Conservation (phyloP, 2,113 vertebrate species). For the Bubo bubo region DNA sequence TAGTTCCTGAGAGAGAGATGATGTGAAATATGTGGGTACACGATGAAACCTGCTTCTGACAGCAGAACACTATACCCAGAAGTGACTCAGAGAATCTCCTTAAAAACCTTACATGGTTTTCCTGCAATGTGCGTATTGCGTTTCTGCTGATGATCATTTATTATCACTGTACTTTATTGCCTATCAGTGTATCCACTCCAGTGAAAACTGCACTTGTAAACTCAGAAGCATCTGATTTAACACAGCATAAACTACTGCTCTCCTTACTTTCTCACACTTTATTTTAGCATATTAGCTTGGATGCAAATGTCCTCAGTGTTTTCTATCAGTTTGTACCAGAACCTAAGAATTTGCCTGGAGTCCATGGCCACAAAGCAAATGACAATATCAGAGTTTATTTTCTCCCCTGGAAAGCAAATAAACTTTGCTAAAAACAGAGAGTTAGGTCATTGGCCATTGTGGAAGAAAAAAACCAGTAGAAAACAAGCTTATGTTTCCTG, state of each 20-base stretch:
- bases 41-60: not conserved
- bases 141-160: not conserved
- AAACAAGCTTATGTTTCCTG: slow-evolving; percentile 4
- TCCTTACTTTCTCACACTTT: not conserved
- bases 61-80: not conserved
- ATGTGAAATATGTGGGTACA: not conserved
- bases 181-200: not conserved
- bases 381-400: slow-evolving; percentile 48
- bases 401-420: slow-evolving; percentile 45
- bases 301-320: not conserved
- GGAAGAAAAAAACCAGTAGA: not conserved
- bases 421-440: slow-evolving; percentile 19
- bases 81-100: not conserved
- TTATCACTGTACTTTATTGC: not conserved
- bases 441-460: slow-evolving; percentile 32
- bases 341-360: not conserved
- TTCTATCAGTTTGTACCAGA: not conserved
- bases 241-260: not conserved
- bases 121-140: not conserved
- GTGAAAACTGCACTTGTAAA: not conserved
- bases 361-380: not conserved
- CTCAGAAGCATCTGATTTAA: not conserved
- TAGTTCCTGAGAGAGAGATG: not conserved
- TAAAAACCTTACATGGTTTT: accelerated
- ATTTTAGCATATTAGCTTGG: not conserved